These are phyloP conservation scores for Scyliorhinus canicula DNA, from an alignment of 2,797 vertebrate species.

Conservation along the genomic window DNA sequence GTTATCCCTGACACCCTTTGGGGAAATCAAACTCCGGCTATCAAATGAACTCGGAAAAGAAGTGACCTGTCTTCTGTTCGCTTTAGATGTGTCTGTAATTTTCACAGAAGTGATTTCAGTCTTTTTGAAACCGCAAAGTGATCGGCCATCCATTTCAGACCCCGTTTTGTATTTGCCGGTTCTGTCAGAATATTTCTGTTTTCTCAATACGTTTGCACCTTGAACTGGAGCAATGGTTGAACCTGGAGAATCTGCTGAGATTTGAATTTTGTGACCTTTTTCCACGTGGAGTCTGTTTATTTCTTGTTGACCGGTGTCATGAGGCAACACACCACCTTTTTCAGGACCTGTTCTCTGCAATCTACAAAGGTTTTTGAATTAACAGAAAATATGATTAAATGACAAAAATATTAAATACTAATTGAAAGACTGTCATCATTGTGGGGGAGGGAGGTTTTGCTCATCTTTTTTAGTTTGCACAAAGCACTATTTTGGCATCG, in stretches of 20 bases:
- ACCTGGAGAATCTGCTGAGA: background rate
- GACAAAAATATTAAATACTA: background rate
- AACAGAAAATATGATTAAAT: background rate
- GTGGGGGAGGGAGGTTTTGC: background rate
- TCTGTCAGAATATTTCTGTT: background rate
- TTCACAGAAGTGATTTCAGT: background rate
- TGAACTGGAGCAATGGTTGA: background rate
- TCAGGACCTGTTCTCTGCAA: background rate
- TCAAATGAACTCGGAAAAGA: background rate
- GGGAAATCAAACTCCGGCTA: background rate
- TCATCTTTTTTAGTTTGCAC: background rate
- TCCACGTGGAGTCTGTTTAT: background rate
- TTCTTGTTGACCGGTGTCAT: background rate
- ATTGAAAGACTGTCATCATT: background rate
- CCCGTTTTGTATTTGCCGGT: background rate
- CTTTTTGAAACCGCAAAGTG: background rate
- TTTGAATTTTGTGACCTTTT: background rate
- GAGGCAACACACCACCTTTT: background rate
- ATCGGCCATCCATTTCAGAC: background rate
- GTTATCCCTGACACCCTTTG: background rate
- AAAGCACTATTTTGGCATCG: background rate
- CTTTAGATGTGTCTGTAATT: background rate
- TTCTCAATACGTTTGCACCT: background rate
- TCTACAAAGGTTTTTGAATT: background rate
- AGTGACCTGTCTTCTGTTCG: background rate